These are phyloP conservation scores for Pagrus major DNA, from an alignment of 2,113 vertebrate genomes.

Conservation along the genomic window DNA sequence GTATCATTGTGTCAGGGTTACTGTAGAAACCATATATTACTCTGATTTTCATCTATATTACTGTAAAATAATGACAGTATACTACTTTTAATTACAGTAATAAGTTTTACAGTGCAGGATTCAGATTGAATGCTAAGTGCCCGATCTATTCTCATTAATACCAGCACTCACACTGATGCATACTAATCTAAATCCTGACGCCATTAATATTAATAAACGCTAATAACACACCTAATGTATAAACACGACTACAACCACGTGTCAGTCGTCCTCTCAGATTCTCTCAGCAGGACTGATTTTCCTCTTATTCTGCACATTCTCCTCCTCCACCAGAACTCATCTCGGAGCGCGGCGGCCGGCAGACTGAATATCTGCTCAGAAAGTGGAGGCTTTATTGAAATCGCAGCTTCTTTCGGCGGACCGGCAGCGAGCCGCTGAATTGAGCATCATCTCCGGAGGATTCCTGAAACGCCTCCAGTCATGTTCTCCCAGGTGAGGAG, in stretches of 20 bases:
- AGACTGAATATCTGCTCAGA: slow-evolving; percentile 59
- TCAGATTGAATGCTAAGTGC: too few species aligned
- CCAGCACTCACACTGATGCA: not conserved
- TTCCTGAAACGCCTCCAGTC: slow-evolving; percentile 54
- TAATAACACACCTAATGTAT: not conserved
- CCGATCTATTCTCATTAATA: too few species aligned
- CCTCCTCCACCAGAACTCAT: slow-evolving; percentile 61
- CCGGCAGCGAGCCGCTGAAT: slow-evolving; percentile 61
- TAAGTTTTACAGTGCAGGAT: too few species aligned
- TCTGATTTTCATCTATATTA: too few species aligned
- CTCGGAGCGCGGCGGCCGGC: slow-evolving; percentile 24
- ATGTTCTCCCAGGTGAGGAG: slow-evolving; percentile 57
- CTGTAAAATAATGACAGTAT: too few species aligned
- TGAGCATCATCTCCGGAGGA: slow-evolving; percentile 64
- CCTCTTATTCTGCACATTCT: slow-evolving; percentile 40
- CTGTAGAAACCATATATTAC: too few species aligned
- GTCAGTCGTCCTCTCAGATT: not conserved
- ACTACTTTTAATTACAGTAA: too few species aligned
- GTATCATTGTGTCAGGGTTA: too few species aligned
- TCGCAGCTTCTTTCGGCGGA: slow-evolving; percentile 23
- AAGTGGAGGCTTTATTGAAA: slow-evolving; percentile 65
- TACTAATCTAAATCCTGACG: not conserved
- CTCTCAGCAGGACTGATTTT: slow-evolving; percentile 25
- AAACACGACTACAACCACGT: not conserved
- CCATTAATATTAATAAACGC: not conserved